Evolutionary conservation across 1,140 invertebrate species (phyloP).

Genomic region (Pogonomyrmex barbatus): DNA sequence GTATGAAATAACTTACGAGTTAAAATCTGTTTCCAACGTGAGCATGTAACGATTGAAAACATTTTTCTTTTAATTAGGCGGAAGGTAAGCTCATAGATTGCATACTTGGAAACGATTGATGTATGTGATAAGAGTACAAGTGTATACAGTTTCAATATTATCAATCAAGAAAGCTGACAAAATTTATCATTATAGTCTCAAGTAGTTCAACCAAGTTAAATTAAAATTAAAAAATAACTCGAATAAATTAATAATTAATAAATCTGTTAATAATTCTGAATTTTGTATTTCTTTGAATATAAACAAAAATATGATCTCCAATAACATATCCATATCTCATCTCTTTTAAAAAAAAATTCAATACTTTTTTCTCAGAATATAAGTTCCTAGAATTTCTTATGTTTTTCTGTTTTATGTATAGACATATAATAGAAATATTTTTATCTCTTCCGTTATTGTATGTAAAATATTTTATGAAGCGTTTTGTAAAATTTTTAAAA

Average conservation of each 20-base stretch:
- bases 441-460: background rate
- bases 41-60: constrained; percentile 40
- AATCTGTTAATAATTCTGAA: constrained; percentile 31
- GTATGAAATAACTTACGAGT: constrained; percentile 26
- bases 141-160: background rate
- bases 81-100: constrained; percentile 9
- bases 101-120: constrained; percentile 6
- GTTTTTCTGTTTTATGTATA: background rate
- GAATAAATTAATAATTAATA: background rate
- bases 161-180: constrained; percentile 15
- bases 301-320: too few relatives aligned
- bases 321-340: too few relatives aligned
- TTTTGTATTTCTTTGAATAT: background rate
- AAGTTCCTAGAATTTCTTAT: background rate
- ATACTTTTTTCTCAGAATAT: background rate
- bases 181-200: constrained; percentile 23
- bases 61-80: constrained; percentile 34
- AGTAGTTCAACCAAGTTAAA: constrained; percentile 8
- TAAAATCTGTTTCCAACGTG: constrained; percentile 11
- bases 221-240: background rate
- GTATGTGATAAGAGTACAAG: constrained; percentile 41
- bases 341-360: too few relatives aligned
- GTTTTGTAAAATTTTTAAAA: background rate
- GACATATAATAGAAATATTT: background rate
- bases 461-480: background rate